Evolutionary conservation across 2,797 vertebrate genomes (phyloP), one percentile per base, ranked within the genome.

Genomic region (Podargus strigoides): DNA sequence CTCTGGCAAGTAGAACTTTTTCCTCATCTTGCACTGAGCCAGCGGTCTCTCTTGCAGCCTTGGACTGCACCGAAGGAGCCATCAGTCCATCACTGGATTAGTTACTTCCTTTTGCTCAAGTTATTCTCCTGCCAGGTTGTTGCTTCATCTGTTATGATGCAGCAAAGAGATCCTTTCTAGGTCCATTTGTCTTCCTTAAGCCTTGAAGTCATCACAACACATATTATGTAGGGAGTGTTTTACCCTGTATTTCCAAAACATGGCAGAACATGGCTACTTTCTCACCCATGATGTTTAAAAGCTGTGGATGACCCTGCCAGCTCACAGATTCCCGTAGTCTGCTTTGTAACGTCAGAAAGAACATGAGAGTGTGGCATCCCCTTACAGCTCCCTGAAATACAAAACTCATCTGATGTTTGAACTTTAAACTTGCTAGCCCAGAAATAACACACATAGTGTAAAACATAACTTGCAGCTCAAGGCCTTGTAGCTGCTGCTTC

Each of bases 191-290:
- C 91, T 95, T 96, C 73, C 87, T 84, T 64, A 86, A 91, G 69
- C 66, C 79, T 81, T 90, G 76, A 78, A 87, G 58, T 81, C 62
- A 91, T 93, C 82, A 91, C 91, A 96, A 94, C 83, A 86, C 32
- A 42, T 58, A 72, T 94, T 94, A 93, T 81, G 36, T 37, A 78
- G 73, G 53, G 76, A 94, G 53, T 78, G 83, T 87, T 95, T 94
- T 85, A 91, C 84, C 47, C 47, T 37, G 9, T 95, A 62, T 96
- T 95, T 94, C 69, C 87, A 94, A 96, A 96, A 94, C 85, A 91
- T 15, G 62, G 30, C 69, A 91, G 36, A 75, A 69, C 42, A 69
- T 20, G 83, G 89, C 89, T 90, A 62, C 85, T 88, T 95, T 94
- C 82, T 96, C 85, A 81, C 41, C 46, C 6, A 0, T 50, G 30